phyloP scores from a whole-genome alignment of 2,797 vertebrate species.

The Halcyon leucocephala region DNA sequence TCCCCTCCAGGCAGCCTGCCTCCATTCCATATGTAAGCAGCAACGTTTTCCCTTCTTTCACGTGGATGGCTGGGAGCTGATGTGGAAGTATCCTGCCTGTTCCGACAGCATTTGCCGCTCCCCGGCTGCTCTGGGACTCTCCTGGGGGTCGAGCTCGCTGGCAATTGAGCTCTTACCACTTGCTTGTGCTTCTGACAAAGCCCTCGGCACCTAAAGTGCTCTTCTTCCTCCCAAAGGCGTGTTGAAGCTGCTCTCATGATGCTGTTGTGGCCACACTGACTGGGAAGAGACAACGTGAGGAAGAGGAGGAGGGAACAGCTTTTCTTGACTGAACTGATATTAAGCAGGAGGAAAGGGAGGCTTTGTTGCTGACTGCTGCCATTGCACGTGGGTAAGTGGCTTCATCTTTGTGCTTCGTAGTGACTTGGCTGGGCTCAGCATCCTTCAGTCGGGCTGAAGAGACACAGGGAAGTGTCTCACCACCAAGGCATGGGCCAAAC shows the following conservation, averaged over 20 bases:
- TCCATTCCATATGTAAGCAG: neutral
- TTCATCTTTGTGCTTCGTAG: neutral
- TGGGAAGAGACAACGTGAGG: neutral
- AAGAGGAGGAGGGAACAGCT: neutral
- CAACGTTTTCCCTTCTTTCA: neutral
- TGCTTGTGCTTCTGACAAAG: neutral
- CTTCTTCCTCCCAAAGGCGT: neutral
- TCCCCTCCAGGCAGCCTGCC: neutral
- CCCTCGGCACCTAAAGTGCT: neutral
- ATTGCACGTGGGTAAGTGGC: constrained; percentile 5
- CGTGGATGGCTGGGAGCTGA: neutral
- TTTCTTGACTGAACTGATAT: neutral
- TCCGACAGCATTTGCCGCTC: neutral
- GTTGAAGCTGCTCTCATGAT: neutral
- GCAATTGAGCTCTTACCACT: neutral
- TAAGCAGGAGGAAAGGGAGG: neutral
- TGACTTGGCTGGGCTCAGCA: neutral
- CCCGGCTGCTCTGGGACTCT: neutral
- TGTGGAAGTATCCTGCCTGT: neutral
- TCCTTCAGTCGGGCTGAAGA: neutral
- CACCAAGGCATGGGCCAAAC: neutral
- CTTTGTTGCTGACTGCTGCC: neutral
- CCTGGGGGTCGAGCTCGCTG: neutral
- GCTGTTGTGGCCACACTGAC: neutral
- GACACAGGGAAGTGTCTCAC: neutral